Evolutionary conservation across 2,888 invertebrate species (phyloP).

Genomic region (Hyles lineata): DNA sequence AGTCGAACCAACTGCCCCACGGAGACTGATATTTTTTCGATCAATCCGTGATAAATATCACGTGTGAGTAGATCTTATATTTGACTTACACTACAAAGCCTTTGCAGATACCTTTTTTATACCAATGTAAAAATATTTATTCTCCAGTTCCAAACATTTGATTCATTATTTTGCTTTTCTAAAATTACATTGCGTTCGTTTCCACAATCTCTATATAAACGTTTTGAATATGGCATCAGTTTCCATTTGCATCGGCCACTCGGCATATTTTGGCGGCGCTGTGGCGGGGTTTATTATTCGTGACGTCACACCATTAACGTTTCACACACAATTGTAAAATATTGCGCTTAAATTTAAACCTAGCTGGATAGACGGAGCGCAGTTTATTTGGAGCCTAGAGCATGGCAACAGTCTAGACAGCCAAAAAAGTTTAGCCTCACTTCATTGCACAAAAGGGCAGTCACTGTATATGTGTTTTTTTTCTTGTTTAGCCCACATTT

Average conservation of each 20-base stretch:
- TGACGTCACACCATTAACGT: slow-evolving; percentile 54
- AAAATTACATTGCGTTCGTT: slow-evolving; percentile 17
- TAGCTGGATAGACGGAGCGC: background rate
- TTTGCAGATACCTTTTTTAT: no score
- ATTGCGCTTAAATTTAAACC: slow-evolving; percentile 60
- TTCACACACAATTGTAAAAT: slow-evolving; percentile 62
- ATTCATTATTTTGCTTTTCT: background rate
- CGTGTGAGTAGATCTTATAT: no score
- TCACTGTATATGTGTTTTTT: no score
- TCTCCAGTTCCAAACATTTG: background rate
- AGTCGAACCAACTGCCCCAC: no score
- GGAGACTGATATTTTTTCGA: no score
- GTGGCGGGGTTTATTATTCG: slow-evolving; percentile 62
- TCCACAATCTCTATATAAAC: slow-evolving; percentile 33
- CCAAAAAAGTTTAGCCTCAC: background rate
- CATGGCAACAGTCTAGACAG: slow-evolving; percentile 5
- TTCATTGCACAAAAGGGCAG: background rate
- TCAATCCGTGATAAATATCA: no score
- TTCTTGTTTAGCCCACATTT: no score
- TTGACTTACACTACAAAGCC: no score
- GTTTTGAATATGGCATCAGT: slow-evolving; percentile 53
- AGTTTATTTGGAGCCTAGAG: background rate
- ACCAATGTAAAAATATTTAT: no score
- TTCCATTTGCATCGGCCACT: slow-evolving; percentile 66
- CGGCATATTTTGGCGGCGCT: slow-evolving; percentile 68